phyloP scores from a whole-genome alignment of 2,797 vertebrate species.

The Ceryle rudis region DNA sequence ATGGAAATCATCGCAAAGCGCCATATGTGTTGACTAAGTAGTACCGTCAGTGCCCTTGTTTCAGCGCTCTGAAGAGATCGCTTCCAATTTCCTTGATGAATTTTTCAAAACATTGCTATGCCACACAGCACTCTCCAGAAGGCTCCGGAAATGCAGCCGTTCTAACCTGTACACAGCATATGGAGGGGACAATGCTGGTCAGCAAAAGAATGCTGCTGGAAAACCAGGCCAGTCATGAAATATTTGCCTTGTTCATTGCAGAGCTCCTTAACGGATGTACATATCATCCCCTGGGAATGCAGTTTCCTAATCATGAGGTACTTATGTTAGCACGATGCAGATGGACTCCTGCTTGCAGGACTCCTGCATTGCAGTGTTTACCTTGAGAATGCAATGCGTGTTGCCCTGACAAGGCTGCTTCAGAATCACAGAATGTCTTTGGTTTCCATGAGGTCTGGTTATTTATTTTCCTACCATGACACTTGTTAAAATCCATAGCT shows the following conservation, averaged over 20 bases:
- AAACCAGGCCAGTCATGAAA: neutral
- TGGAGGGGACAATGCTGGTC: neutral
- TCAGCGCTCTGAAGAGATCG: neutral
- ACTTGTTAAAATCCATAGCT: neutral
- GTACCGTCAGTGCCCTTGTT: neutral
- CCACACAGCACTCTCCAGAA: neutral
- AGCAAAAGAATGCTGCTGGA: neutral
- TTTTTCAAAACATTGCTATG: neutral
- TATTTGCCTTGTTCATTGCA: neutral
- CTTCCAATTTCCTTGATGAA: neutral
- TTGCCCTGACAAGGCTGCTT: neutral
- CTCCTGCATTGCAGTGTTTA: neutral
- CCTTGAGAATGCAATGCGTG: neutral
- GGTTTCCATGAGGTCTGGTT: neutral
- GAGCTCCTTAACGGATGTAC: neutral
- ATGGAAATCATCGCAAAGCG: neutral
- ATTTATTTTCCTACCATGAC: neutral
- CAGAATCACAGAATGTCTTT: no score
- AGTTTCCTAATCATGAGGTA: neutral
- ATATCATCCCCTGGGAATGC: neutral
- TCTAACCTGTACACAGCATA: neutral
- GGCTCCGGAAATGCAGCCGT: neutral
- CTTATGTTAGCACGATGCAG: neutral
- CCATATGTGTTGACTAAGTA: slow-evolving; percentile 58
- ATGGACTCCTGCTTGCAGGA: neutral